A percentile compares a stretch with the other conserved stretches of the same genome.
phyloP scores from a whole-genome alignment of 1,140 invertebrate species.

The Leucophenga varia region DNA sequence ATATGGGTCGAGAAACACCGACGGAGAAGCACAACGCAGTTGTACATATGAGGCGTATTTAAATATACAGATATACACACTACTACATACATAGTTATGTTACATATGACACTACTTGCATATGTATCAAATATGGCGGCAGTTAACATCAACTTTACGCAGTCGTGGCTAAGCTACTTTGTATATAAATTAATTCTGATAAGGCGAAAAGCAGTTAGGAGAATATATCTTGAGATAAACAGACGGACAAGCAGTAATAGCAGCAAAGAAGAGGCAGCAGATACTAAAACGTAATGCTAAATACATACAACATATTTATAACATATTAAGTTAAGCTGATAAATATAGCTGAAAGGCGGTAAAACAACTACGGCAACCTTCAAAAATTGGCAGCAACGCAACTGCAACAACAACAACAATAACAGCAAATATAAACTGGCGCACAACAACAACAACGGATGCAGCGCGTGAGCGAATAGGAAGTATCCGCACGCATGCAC shows the following conservation, averaged over 20 bases:
- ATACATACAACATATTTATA: no score
- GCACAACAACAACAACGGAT: constrained; percentile 15
- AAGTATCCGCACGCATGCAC: constrained; percentile 28
- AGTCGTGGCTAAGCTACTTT: no score
- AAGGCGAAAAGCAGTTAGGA: constrained; percentile 14
- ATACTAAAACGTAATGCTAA: no score
- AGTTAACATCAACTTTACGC: no score
- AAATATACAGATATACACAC: constrained; percentile 17
- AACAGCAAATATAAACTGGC: no score
- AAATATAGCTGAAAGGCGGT: neutral
- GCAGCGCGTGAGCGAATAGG: constrained; percentile 24
- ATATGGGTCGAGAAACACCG: no score
- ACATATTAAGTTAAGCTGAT: no score
- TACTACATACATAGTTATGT: no score
- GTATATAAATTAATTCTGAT: no score
- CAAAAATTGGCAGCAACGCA: constrained; percentile 3
- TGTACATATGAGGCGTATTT: constrained; percentile 15
- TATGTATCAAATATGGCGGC: constrained; percentile 12
- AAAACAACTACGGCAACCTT: constrained; percentile 24
- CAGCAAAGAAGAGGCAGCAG: constrained; percentile 5
- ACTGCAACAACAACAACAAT: constrained; percentile 13
- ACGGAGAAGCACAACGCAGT: constrained; percentile 23
- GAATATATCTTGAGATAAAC: constrained; percentile 8
- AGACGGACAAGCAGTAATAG: neutral
- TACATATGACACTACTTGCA: no score